These are phyloP conservation scores for Dermolepida albohirtum DNA, from an alignment of 2,888 invertebrate species.

Conservation along the genomic window DNA sequence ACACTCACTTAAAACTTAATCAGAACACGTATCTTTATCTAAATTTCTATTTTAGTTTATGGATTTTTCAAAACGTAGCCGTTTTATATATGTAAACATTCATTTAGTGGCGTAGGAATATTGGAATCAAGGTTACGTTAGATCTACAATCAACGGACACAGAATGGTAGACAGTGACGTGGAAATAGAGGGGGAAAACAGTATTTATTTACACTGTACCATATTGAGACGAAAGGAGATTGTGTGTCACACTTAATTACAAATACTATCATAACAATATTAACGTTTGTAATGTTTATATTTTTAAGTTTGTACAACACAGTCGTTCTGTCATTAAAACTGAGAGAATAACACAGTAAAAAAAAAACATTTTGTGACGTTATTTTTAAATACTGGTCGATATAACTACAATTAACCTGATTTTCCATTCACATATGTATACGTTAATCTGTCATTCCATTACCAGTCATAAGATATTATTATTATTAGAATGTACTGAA, in stretches of 20 bases:
- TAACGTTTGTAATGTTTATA: too few species aligned
- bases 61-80: conserved; percentile 16
- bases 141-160: conserved; percentile 51
- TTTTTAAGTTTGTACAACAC: too few species aligned
- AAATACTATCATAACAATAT: conserved; percentile 15
- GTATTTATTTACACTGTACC: conserved; percentile 47
- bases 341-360: too few species aligned
- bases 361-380: too few species aligned
- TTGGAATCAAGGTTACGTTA: conserved; percentile 59
- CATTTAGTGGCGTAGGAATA: conserved; percentile 53
- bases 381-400: too few species aligned
- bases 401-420: too few species aligned
- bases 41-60: neutral
- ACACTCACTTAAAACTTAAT: conserved; percentile 7
- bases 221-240: conserved; percentile 35
- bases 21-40: neutral
- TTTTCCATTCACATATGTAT: too few species aligned
- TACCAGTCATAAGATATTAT: too few species aligned
- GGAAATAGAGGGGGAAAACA: conserved; percentile 38
- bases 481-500: too few species aligned
- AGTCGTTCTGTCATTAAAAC: too few species aligned
- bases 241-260: conserved; percentile 17
- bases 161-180: conserved; percentile 55
- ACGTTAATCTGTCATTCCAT: too few species aligned
- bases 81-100: conserved; percentile 52